Percentiles rank a stretch among this genome's conserved stretches.
Evolutionary conservation across 2,113 vertebrate genomes (phyloP).

Genomic region (Oreamnos americanus): DNA sequence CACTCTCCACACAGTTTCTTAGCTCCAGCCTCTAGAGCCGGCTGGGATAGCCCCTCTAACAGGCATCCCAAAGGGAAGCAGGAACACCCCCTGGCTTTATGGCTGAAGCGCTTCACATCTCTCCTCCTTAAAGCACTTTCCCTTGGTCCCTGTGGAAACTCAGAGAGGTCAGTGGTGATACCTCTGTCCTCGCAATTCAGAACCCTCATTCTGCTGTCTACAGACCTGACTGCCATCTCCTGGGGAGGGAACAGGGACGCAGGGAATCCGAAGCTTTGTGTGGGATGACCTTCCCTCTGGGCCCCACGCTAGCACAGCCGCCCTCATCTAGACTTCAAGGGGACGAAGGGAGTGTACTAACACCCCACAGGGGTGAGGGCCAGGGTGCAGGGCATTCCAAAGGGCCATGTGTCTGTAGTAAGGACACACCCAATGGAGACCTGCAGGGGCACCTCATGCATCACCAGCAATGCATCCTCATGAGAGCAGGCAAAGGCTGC

Average conservation of each 20-base stretch:
- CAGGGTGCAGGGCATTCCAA: background rate
- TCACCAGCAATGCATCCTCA: too few species aligned
- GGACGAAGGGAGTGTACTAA: accelerated
- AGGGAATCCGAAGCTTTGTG: too few species aligned
- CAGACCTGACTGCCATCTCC: background rate
- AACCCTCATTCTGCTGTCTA: background rate
- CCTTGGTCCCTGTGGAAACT: background rate
- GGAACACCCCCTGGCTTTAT: accelerated
- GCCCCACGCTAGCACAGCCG: accelerated
- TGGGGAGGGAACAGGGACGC: accelerated
- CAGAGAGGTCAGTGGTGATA: background rate
- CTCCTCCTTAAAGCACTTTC: background rate
- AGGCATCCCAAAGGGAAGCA: background rate
- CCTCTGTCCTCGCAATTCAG: background rate
- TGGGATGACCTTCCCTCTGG: background rate
- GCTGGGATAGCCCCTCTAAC: accelerated
- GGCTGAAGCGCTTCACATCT: background rate
- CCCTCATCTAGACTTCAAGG: background rate
- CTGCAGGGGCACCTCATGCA: accelerated
- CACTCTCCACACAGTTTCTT: background rate
- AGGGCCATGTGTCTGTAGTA: background rate
- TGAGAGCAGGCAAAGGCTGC: background rate
- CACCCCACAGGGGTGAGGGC: background rate
- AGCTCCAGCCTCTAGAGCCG: background rate
- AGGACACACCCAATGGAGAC: background rate